Evolutionary conservation across 2,888 invertebrate genomes (phyloP), one percentile per base, ranked within the genome.

Genomic region (Lochmaea capreae): DNA sequence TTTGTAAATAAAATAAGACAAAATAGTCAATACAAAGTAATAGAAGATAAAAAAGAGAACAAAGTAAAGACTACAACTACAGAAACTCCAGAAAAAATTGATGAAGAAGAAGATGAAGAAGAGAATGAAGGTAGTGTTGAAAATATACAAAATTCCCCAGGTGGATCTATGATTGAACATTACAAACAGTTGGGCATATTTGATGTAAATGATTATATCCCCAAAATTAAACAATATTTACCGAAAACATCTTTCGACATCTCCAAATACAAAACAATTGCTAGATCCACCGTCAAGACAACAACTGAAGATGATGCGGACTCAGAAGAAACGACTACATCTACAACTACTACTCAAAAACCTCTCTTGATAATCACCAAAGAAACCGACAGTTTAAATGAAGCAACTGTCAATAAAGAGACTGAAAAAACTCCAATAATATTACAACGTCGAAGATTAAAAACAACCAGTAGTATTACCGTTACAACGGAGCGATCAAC

Each of bases 251-350:
- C 83, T 0, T 84, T 87, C 43, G 87, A 87, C 76, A 85, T 84
- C 57, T 86, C 86, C 0, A 87, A 86, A 76, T 87, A 87, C 65
- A 86, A 86, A 79, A 86, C 85, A 4, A 87, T 87, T 57, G 80
- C 84, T 75, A 76, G 87, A 52, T 79, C 82, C 14, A 76, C 66
- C 63, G 26, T 72, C 1, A 71, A 81, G 33, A 84, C 74, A 82
- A 80, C 74, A 76, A 78, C 14, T 83, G 83, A 67, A 77, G 83
- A 66, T 16, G 78, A 80, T 62, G 68, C 72, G 39, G 75, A 74
- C 18, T 57, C 22, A 42, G 63, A 57, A 65, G 70, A 69, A 59
- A 63, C 67, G 14, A 46, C 63, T 8, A 57, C 43, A 58, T 49
- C 49, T 22, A 65, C 62, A 26, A 67, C 72, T 33, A 77, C 77